Evolutionary conservation across 2,797 vertebrate genomes (phyloP), one percentile per base, ranked within the genome.

Genomic region (Hydrolagus colliei): DNA sequence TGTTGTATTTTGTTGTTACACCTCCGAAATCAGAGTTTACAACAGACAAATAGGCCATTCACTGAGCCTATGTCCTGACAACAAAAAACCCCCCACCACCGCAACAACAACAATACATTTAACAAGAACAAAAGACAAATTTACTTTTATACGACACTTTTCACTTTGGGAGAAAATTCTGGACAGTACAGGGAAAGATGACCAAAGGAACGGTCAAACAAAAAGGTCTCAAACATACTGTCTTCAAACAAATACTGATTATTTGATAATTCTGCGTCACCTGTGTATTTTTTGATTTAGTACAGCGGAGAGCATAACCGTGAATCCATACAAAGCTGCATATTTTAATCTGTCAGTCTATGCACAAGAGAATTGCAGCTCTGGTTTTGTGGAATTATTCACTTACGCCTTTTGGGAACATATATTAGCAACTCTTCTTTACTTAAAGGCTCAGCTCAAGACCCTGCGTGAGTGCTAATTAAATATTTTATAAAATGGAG

Each of bases 391-490:
- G 61, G 1, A 79, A 7, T 62, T 61, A 78, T 61, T 12, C 27
- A 65, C 4, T 62, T 63, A 32, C 27, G 22, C 63, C n/a, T 12
- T 32, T 22, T 65, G 61, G 77, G 22, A 65, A 27, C 61, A 27
- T 4, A 2, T 79, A 62, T 22, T 11, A 16, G 61, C 6, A 79
- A 79, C 20, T 62, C 76, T 62, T 13, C 77, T 79, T 35, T 77
- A 63, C 61, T 79, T 65, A 62, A 79, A 79, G 63, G 61, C 13
- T 79, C 77, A 63, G 61, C 61, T 65, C 77, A 65, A 16, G 61
- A 59, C 27, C 77, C 61, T 62, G 62, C 62, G 65, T 65, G 77
- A 63, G 20, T 22, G 52, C 65, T 65, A 79, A 79, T 79, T 11
- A 5, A 63, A 62, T 79, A 79, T 22, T 79, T 79, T 16, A 52